Percentiles rank a stretch among this genome's conserved stretches.
Evolutionary conservation across 2,113 vertebrate genomes (phyloP).

Genomic region (Guaruba guarouba): DNA sequence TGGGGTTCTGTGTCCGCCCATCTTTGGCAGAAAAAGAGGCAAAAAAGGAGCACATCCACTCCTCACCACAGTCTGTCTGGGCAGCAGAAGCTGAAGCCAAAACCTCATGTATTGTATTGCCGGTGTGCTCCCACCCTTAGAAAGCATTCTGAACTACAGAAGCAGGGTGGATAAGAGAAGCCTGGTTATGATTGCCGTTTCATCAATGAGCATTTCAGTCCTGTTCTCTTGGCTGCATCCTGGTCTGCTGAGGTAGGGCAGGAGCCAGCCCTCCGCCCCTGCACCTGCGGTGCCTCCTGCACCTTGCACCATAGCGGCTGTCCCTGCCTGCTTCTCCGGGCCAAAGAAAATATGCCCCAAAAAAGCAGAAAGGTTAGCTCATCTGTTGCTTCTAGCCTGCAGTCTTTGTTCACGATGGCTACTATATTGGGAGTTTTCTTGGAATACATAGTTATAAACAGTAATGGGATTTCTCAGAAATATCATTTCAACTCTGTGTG

Average conservation of each 20-base stretch:
- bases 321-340: neutral
- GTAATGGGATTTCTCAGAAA: conserved; percentile 41
- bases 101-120: accelerated
- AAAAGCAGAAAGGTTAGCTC: conserved; percentile 11
- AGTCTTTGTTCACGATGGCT: neutral
- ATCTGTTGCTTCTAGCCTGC: neutral
- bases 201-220: neutral
- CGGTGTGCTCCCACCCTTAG: accelerated
- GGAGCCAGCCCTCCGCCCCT: neutral
- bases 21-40: neutral
- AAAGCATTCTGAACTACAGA: accelerated
- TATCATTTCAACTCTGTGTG: neutral
- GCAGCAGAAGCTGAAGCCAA: neutral
- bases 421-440: conserved; percentile 44
- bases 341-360: neutral
- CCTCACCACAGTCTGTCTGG: no score
- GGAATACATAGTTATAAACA: neutral
- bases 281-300: accelerated
- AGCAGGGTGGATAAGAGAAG: neutral
- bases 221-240: accelerated
- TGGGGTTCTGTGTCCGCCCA: neutral
- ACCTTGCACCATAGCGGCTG: neutral
- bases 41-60: accelerated
- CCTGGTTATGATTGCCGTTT: accelerated
- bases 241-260: neutral